A percentile compares a stretch with the other conserved stretches of the same genome.
Evolutionary conservation across 1,140 invertebrate genomes (phyloP).

Genomic region (Drosophila ohnishii): DNA sequence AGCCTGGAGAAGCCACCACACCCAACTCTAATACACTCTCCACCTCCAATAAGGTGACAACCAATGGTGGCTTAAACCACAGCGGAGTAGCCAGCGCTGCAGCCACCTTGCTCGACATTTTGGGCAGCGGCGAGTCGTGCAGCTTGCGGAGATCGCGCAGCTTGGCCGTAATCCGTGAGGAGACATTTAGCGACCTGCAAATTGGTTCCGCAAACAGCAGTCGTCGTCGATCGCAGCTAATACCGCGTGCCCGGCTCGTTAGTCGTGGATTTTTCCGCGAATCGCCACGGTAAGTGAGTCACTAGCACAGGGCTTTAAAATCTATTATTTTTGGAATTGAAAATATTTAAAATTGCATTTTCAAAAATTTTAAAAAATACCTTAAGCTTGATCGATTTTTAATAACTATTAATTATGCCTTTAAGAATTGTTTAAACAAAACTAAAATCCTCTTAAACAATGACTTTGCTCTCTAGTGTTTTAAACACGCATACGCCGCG

Average conservation of each 20-base stretch:
- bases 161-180: slow-evolving; percentile 90
- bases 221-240: slow-evolving; percentile 88
- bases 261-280: slow-evolving; percentile 89
- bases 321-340: not conserved
- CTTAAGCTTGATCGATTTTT: not conserved
- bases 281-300: slow-evolving; percentile 69
- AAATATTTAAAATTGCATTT: too few relatives aligned
- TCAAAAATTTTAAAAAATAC: not conserved
- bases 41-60: not conserved
- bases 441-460: not conserved
- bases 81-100: slow-evolving; percentile 32
- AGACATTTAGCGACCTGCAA: slow-evolving; percentile 87
- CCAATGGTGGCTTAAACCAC: slow-evolving; percentile 13
- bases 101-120: slow-evolving; percentile 63
- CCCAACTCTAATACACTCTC: slow-evolving; percentile 20
- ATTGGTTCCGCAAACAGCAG: slow-evolving; percentile 85
- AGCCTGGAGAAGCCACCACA: slow-evolving; percentile 23
- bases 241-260: slow-evolving; percentile 89
- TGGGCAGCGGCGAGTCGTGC: slow-evolving; percentile 84
- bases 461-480: slow-evolving; percentile 49
- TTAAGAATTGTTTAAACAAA: slow-evolving; percentile 12
- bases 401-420: not conserved
- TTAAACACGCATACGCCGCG: slow-evolving; percentile 63
- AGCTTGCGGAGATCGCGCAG: slow-evolving; percentile 88
- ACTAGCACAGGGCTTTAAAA: slow-evolving; percentile 51